Percentiles rank a stretch among this genome's conserved stretches.
phyloP scores from a whole-genome alignment of 2,113 vertebrate genomes.

The Paralichthys olivaceus region DNA sequence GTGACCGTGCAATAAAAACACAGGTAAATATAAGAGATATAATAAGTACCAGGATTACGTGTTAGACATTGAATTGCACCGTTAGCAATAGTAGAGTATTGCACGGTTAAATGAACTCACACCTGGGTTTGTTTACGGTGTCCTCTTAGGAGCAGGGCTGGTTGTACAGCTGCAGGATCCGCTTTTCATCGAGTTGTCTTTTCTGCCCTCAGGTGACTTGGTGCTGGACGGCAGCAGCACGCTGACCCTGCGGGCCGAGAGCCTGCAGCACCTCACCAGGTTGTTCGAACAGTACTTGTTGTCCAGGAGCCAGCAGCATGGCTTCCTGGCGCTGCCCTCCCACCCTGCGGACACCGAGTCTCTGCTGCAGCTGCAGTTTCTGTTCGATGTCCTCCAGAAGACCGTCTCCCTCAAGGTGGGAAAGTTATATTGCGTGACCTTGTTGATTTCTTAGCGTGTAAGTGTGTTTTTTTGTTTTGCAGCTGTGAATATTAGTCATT shows the following conservation, averaged over 20 bases:
- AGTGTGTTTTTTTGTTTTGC: too few species aligned
- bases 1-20: too few species aligned
- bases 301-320: constrained; percentile 88
- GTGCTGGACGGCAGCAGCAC: constrained; percentile 92
- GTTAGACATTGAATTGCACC: too few species aligned
- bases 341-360: constrained; percentile 90
- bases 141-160: too few species aligned
- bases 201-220: constrained; percentile 83
- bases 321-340: constrained; percentile 94
- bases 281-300: constrained; percentile 92
- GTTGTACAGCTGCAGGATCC: too few species aligned
- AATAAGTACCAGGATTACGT: too few species aligned
- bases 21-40: too few species aligned
- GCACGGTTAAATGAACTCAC: too few species aligned
- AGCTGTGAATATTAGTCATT: neutral
- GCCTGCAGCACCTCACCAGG: constrained; percentile 89
- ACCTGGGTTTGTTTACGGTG: too few species aligned
- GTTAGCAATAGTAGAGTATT: too few species aligned
- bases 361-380: constrained; percentile 93
- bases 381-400: constrained; percentile 96
- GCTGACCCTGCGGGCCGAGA: constrained; percentile 86
- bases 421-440: too few species aligned
- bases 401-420: constrained; percentile 92
- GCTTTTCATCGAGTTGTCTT: neutral
- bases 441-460: too few species aligned